Percentiles rank a stretch among this genome's conserved stretches.
Evolutionary conservation across 2,888 invertebrate genomes (phyloP).

Genomic region (Ephialtes manifestator): DNA sequence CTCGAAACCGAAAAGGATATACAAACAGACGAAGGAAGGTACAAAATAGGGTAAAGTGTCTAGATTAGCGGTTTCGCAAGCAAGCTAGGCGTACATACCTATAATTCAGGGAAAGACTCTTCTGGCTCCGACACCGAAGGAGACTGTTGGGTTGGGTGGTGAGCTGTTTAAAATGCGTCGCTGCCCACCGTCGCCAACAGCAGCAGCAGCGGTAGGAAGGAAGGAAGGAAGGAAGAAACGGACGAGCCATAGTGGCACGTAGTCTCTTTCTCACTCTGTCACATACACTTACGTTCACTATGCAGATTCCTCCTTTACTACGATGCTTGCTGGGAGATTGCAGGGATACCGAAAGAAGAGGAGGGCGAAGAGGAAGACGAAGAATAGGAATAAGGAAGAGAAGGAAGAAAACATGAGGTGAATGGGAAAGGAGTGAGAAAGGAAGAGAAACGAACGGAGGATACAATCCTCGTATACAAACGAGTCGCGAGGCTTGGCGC

Average conservation of each 20-base stretch:
- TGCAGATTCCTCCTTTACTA: slow-evolving; percentile 44
- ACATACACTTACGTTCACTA: slow-evolving; percentile 38
- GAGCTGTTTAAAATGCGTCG: slow-evolving; percentile 71
- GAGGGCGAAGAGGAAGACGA: slow-evolving; percentile 10
- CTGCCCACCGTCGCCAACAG: slow-evolving; percentile 64
- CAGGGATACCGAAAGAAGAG: slow-evolving; percentile 23
- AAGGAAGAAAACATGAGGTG: slow-evolving; percentile 43
- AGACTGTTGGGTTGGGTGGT: slow-evolving; percentile 31
- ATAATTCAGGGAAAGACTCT: slow-evolving; percentile 71
- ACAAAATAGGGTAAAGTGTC: slow-evolving; percentile 48
- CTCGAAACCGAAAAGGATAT: slow-evolving; percentile 45
- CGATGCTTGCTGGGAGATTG: slow-evolving; percentile 63
- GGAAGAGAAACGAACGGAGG: slow-evolving; percentile 27
- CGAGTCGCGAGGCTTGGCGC: slow-evolving; percentile 71
- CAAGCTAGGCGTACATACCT: slow-evolving; percentile 63
- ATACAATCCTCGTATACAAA: slow-evolving; percentile 70
- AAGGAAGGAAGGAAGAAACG: slow-evolving; percentile 60
- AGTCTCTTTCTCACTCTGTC: slow-evolving; percentile 55
- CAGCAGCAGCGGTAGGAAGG: slow-evolving; percentile 34
- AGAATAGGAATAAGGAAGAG: slow-evolving; percentile 51
- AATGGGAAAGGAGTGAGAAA: slow-evolving; percentile 12
- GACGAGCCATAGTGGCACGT: slow-evolving; percentile 60
- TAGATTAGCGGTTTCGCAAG: slow-evolving; percentile 71
- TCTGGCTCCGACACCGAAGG: slow-evolving; percentile 68
- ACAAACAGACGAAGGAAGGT: slow-evolving; percentile 21